Conservation (phyloP, 2,888 invertebrate genomes). For the Xylota sylvarum region DNA sequence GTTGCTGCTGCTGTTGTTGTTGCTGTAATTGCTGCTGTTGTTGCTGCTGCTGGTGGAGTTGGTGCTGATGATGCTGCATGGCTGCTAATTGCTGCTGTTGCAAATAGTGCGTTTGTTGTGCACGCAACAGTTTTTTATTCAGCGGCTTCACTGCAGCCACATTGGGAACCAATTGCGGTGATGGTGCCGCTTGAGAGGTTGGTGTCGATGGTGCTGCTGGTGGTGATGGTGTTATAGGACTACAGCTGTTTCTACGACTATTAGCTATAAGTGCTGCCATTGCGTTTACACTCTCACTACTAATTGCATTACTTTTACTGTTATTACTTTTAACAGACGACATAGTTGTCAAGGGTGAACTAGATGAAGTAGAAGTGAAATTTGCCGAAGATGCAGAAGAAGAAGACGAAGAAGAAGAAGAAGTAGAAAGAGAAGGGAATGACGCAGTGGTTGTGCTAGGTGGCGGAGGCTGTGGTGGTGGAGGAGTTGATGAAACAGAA, state of each 20-base stretch:
- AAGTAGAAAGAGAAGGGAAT: constrained; percentile 54
- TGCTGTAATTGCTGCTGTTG: constrained; percentile 42
- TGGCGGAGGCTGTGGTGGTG: constrained; percentile 80
- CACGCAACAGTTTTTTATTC: constrained; percentile 84
- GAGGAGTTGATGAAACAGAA: constrained; percentile 82
- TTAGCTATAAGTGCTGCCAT: constrained; percentile 63
- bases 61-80: constrained; percentile 76
- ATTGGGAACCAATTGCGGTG: constrained; percentile 49
- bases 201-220: constrained; percentile 66
- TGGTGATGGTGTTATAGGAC: constrained; percentile 68
- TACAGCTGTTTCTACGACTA: constrained; percentile 77
- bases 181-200: constrained; percentile 25
- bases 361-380: constrained; percentile 58
- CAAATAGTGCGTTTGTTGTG: constrained; percentile 83
- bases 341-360: constrained; percentile 63
- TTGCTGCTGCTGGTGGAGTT: constrained; percentile 77
- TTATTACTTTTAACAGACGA: constrained; percentile 70
- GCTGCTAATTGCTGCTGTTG: constrained; percentile 76
- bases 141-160: constrained; percentile 79
- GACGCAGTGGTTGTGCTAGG: constrained; percentile 75
- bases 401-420: constrained; percentile 59
- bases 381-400: constrained; percentile 62
- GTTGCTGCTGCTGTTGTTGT: constrained; percentile 40
- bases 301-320: constrained; percentile 76
- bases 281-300: constrained; percentile 56